Percentiles rank a stretch among this genome's conserved stretches.
Evolutionary conservation across 2,797 vertebrate genomes (phyloP).

Genomic region (Gephyroberyx darwinii): DNA sequence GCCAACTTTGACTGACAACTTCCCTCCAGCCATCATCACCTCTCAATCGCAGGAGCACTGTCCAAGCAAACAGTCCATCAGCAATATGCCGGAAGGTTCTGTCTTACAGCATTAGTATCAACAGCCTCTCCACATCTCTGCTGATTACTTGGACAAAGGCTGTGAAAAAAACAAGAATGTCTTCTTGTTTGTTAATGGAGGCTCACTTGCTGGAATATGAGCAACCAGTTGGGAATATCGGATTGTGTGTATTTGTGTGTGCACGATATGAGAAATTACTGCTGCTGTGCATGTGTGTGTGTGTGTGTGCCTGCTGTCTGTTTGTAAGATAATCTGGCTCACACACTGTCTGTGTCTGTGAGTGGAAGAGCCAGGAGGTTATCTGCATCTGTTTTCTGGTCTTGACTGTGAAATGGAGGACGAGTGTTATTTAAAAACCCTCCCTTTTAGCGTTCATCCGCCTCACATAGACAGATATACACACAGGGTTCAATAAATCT

Average conservation of each 20-base stretch:
- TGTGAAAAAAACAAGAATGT: slow-evolving; percentile 41
- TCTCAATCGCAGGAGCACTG: slow-evolving; percentile 67
- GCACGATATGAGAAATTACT: not conserved
- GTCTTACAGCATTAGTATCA: slow-evolving; percentile 59
- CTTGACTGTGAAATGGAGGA: slow-evolving; percentile 16
- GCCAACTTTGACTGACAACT: slow-evolving; percentile 71
- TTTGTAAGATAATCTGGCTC: not conserved
- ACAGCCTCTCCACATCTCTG: slow-evolving; percentile 59
- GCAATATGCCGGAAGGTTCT: slow-evolving; percentile 57
- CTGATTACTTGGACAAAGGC: slow-evolving; percentile 56
- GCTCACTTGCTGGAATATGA: slow-evolving; percentile 52
- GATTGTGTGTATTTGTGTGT: slow-evolving; percentile 1
- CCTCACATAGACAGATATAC: slow-evolving; percentile 14
- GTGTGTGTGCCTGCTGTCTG: not conserved
- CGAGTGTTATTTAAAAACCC: slow-evolving; percentile 20
- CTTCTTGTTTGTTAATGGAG: slow-evolving; percentile 57
- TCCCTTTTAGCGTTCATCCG: slow-evolving; percentile 1
- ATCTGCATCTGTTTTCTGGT: slow-evolving; percentile 29
- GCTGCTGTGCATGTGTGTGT: not conserved
- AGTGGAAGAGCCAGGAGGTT: slow-evolving; percentile 6
- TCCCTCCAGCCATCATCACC: slow-evolving; percentile 74
- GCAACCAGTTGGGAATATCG: slow-evolving; percentile 29
- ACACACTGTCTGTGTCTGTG: slow-evolving; percentile 6
- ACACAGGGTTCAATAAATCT: too few species aligned
- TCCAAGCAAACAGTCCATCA: slow-evolving; percentile 81